Conservation (phyloP, 2,797 vertebrate species). For the Pitangus sulphuratus region DNA sequence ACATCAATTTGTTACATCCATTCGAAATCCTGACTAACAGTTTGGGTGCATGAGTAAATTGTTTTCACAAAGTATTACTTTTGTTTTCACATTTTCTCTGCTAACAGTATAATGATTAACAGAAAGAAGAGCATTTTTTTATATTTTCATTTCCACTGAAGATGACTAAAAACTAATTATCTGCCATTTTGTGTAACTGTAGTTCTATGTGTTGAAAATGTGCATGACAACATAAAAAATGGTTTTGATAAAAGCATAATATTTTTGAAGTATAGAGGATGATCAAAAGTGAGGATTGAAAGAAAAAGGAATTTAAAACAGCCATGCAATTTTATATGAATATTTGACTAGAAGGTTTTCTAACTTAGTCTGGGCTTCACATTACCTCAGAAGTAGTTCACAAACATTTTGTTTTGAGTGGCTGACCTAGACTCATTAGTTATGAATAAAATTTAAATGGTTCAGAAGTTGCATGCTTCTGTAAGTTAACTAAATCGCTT, state of each 20-base stretch:
- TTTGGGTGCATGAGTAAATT: neutral
- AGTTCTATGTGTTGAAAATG: neutral
- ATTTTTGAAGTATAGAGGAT: neutral
- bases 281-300: neutral
- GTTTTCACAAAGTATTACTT: neutral
- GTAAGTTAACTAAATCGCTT: neutral
- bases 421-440: neutral
- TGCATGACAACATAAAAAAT: neutral
- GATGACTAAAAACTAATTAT: neutral
- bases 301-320: neutral
- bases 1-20: neutral
- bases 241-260: neutral
- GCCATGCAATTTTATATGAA: neutral
- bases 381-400: neutral
- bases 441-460: neutral
- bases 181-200: neutral
- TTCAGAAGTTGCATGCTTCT: neutral
- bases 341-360: neutral
- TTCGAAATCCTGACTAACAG: neutral
- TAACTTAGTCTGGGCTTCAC: neutral
- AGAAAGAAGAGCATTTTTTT: neutral
- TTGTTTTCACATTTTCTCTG: neutral
- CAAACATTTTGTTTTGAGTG: neutral
- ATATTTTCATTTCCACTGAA: neutral
- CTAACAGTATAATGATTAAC: neutral